Base-by-base conservation (phyloP, 2,888 invertebrate genomes). In the Hyles lineata region DNA sequence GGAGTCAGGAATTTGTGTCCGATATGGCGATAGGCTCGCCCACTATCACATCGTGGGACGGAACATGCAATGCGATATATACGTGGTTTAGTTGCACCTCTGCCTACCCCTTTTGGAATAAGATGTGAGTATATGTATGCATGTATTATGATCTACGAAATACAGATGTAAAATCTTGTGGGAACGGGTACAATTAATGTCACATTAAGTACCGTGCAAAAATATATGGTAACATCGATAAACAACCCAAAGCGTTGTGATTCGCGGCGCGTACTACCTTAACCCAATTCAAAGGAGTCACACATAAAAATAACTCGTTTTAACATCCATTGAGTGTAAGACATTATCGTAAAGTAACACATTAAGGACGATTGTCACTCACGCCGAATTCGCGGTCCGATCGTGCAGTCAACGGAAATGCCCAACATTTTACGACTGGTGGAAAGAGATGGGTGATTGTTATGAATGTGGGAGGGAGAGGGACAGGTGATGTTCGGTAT, bases 361-460 rank as follows among this genome's bases (percentile, higher is more conserved):
- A 73, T 79, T 77, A 78, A 70, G 80, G 75, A 74, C 76, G 77
- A 78, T 78, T 76, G 74, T 78, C 80, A 78, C 79, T 79, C 80
- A 79, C 76, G 74, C 81, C 79, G 73, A 83, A 82, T 78, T 78
- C 74, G 70, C 67, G 52, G 29, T n/a, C 69, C 75, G 78, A 74
- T 84, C 79, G 78, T 83, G 81, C 82, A 79, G 83, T 81, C 79
- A 82, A 79, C 88, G 89, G 89, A 90, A 89, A 89, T 87, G 79
- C 83, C 79, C 78, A 74, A 73, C 82, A 82, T 83, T 80, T 77
- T 81, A 79, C 74, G 76, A 72, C 70, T 77, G 23, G 67, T 69
- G 74, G 76, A 85, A 72, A 75, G 80, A 83, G 84, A 87, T 72
- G 60, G 50, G 67, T 21, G 73, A 77, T 80, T 72, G 19, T n/a